phyloP scores from a whole-genome alignment of 2,888 invertebrate species.

The Idaea biselata region DNA sequence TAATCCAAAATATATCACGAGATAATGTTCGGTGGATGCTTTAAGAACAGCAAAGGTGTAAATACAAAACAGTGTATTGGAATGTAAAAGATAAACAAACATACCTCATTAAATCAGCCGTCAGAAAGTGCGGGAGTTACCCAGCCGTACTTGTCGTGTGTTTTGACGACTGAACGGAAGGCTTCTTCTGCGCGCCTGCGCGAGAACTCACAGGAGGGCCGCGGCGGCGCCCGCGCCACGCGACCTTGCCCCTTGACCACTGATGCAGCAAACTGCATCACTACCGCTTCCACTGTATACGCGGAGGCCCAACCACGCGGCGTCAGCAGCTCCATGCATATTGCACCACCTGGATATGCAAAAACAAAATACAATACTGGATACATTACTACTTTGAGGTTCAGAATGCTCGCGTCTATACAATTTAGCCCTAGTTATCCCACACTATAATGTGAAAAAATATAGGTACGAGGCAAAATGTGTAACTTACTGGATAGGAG shows the following conservation, averaged over 20 bases:
- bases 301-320: conserved; percentile 94
- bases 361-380: no score
- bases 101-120: conserved; percentile 81
- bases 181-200: conserved; percentile 92
- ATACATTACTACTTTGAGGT: no score
- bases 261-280: conserved; percentile 94
- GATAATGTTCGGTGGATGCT: no score
- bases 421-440: no score
- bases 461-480: no score
- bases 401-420: no score
- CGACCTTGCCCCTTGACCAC: conserved; percentile 93
- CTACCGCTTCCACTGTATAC: conserved; percentile 92
- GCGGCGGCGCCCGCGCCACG: conserved; percentile 89
- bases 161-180: conserved; percentile 92
- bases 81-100: conserved; percentile 3
- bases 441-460: no score
- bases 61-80: background rate
- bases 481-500: no score
- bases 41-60: background rate
- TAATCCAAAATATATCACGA: no score
- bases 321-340: conserved; percentile 93
- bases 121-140: conserved; percentile 92
- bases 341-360: conserved; percentile 84
- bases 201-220: conserved; percentile 89
- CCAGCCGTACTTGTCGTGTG: conserved; percentile 95